phyloP scores from a whole-genome alignment of 2,888 invertebrate species.

The Agrotis ipsilon region DNA sequence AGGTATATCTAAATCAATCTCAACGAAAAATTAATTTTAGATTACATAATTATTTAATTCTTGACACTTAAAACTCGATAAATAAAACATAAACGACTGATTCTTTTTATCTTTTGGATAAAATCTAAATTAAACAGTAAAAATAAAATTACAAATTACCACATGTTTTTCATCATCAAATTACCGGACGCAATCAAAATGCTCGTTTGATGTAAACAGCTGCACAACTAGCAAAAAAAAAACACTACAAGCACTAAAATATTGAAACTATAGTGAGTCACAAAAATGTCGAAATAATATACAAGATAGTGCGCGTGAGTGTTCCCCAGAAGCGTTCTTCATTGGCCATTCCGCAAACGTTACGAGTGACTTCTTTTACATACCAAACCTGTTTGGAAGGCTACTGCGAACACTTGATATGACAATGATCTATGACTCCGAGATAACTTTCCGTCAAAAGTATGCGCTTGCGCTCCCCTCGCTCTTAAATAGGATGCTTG shows the following conservation, averaged over 20 bases:
- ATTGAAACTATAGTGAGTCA: conserved; percentile 42
- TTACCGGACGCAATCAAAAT: conserved; percentile 44
- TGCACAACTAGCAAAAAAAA: conserved; percentile 29
- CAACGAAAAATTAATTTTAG: not conserved
- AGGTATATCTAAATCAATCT: not conserved
- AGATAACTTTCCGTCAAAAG: conserved; percentile 72
- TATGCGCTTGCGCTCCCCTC: conserved; percentile 49
- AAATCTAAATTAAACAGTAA: conserved; percentile 32
- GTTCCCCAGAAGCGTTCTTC: conserved; percentile 64
- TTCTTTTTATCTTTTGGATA: conserved; percentile 2
- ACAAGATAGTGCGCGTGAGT: conserved; percentile 42
- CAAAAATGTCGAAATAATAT: conserved; percentile 39
- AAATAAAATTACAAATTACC: not conserved
- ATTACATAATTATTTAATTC: conserved; percentile 15
- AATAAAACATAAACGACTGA: conserved; percentile 7
- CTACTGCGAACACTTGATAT: conserved; percentile 82
- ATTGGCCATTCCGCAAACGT: conserved; percentile 75
- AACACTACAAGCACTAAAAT: conserved; percentile 27
- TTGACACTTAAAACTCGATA: conserved; percentile 4
- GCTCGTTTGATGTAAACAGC: conserved; percentile 28
- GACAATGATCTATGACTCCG: conserved; percentile 82
- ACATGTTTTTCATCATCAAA: conserved; percentile 18
- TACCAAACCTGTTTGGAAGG: conserved; percentile 78
- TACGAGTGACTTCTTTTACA: conserved; percentile 66
- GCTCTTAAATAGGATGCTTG: conserved; percentile 49